Base-by-base conservation (phyloP, 1,140 invertebrate species). In the Maniola jurtina region DNA sequence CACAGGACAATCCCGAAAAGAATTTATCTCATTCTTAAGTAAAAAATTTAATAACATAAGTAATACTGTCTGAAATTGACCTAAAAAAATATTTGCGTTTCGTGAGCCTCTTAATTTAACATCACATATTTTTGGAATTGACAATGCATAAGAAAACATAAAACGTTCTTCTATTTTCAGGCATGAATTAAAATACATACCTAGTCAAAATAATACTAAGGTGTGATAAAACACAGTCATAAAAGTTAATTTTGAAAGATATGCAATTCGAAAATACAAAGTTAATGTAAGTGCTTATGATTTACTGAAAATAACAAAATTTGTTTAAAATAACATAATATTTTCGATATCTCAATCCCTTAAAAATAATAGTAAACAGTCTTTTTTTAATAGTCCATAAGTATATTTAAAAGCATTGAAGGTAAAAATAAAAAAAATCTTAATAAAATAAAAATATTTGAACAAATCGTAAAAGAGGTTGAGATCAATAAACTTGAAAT, bases 1-100 rank as follows among this genome's bases (percentile, higher is more conserved):
- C 65, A 67, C 65, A 67, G 65, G 42, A 54, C 40, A 67, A 50
- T 59, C 64, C 57, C 52, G 50, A 57, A 67, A 66, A 56, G 48
- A 50, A 52, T 36, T 66, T 35, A 67, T 15, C 35, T 38, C 34
- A 67, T 47, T 56, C 42, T 33, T 25, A 57, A 14, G 62, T 57
- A 36, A 48, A 40, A 64, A 58, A 50, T 34, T 50, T 55, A 11
- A 25, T 25, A 25, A 25, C 25, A 25, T 25, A 25, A 36, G 61
- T 66, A 67, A 67, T 67, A 67, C 65, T 62, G 65, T 50, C 40
- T 56, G 50, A 61, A 34, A 16, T 48, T 35, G 55, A 64, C 42
- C 40, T 57, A 16, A 64, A 64, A 57, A 45, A 34, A 36, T 57
- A 64, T 56, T 63, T 47, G 36, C 36, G 14, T 57, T 47, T 64